Percentiles rank a stretch among this genome's conserved stretches.
Conservation (phyloP, 2,113 vertebrate species). For the Canis aureus region DNA sequence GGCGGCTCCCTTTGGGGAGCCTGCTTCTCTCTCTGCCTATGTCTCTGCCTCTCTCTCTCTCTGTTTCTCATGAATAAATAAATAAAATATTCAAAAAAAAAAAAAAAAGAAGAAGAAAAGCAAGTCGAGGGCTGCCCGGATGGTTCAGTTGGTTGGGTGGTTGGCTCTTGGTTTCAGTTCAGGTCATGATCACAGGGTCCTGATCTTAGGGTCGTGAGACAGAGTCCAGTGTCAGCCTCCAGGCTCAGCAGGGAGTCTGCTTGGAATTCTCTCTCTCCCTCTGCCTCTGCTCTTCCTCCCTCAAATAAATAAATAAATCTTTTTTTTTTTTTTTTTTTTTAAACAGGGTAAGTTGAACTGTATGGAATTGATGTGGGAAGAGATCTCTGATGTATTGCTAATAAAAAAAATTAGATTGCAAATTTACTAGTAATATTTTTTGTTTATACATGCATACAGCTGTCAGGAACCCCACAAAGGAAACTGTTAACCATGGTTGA, state of each 20-base stretch:
- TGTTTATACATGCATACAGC: background rate
- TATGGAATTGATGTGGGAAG: background rate
- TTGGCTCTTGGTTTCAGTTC: too few species aligned
- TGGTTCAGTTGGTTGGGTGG: too few species aligned
- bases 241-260: background rate
- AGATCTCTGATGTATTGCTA: background rate
- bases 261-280: background rate
- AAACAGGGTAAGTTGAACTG: background rate
- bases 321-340: too few species aligned
- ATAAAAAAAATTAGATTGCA: background rate
- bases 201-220: background rate
- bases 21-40: too few species aligned
- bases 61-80: too few species aligned
- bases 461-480: background rate
- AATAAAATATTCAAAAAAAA: too few species aligned
- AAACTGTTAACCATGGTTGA: conserved; percentile 11
- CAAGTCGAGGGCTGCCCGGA: too few species aligned
- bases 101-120: too few species aligned
- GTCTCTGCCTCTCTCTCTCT: too few species aligned
- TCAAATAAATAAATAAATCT: background rate
- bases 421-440: conserved; percentile 5
- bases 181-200: too few species aligned
- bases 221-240: accelerated
- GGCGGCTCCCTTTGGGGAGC: too few species aligned
- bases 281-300: background rate